phyloP scores from a whole-genome alignment of 2,888 invertebrate species.

The Nomada lathburiana region DNA sequence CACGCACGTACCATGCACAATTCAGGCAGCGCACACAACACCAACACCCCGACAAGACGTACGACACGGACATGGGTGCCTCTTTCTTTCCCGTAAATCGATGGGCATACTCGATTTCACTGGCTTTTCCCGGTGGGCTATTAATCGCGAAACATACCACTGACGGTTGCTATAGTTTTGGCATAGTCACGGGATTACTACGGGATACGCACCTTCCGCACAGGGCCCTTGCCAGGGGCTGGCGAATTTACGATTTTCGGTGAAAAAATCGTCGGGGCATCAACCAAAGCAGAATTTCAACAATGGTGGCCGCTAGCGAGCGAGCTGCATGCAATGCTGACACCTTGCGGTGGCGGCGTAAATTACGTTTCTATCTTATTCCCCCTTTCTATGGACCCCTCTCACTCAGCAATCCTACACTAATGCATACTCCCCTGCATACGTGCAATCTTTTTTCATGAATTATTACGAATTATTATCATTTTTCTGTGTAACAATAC shows the following conservation, averaged over 20 bases:
- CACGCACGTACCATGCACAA: constrained; percentile 67
- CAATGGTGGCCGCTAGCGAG: constrained; percentile 81
- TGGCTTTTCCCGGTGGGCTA: constrained; percentile 59
- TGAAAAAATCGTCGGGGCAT: constrained; percentile 80
- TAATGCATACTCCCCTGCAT: constrained; percentile 11
- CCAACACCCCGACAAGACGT: constrained; percentile 75
- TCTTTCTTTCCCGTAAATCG: constrained; percentile 75
- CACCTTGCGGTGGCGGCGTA: constrained; percentile 79
- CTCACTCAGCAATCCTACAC: constrained; percentile 1
- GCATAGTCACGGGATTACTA: constrained; percentile 41
- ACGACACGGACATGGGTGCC: constrained; percentile 69
- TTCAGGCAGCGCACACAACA: constrained; percentile 69
- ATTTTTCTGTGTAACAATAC: background rate
- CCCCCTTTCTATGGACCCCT: constrained; percentile 16
- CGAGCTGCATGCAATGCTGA: constrained; percentile 74
- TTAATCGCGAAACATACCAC: constrained; percentile 46
- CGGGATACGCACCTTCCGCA: constrained; percentile 78
- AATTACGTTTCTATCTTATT: constrained; percentile 51
- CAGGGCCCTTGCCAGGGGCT: constrained; percentile 74
- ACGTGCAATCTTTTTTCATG: background rate
- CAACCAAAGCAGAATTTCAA: constrained; percentile 83
- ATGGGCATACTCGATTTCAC: constrained; percentile 80
- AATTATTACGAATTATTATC: background rate
- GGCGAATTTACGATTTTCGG: constrained; percentile 78
- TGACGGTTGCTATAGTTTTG: constrained; percentile 37